Evolutionary conservation across 2,113 vertebrate genomes (phyloP).

Genomic region (Bufo bufo): DNA sequence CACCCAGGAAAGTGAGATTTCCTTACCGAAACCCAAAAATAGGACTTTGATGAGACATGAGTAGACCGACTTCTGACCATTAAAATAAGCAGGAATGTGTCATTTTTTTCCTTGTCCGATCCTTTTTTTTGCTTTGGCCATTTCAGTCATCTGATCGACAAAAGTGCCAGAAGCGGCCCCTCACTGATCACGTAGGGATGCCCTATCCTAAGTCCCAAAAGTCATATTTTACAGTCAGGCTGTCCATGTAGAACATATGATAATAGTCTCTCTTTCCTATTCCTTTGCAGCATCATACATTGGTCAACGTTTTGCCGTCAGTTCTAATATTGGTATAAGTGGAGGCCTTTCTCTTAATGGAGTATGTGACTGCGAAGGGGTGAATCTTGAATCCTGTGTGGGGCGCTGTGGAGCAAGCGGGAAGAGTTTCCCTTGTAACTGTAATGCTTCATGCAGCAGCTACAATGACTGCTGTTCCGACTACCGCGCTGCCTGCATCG

Average conservation of each 20-base stretch:
- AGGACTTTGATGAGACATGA: no score
- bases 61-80: no score
- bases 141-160: no score
- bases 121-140: no score
- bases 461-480: conserved; percentile 49
- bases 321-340: conserved; percentile 29
- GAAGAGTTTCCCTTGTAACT: conserved; percentile 44
- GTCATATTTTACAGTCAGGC: background rate
- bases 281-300: background rate
- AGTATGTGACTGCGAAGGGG: conserved; percentile 40
- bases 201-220: background rate
- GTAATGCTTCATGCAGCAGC: conserved; percentile 37
- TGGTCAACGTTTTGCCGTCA: background rate
- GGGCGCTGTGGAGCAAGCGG: conserved; percentile 56
- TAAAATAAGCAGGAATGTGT: no score
- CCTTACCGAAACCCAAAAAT: no score
- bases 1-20: no score
- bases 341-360: conserved; percentile 45
- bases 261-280: background rate
- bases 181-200: background rate
- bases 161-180: no score
- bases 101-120: no score
- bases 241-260: background rate
- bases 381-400: conserved; percentile 41
- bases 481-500: conserved; percentile 38